These are phyloP conservation scores for Danio jaintianensis DNA, from an alignment of 2,797 vertebrate genomes.

Conservation along the genomic window DNA sequence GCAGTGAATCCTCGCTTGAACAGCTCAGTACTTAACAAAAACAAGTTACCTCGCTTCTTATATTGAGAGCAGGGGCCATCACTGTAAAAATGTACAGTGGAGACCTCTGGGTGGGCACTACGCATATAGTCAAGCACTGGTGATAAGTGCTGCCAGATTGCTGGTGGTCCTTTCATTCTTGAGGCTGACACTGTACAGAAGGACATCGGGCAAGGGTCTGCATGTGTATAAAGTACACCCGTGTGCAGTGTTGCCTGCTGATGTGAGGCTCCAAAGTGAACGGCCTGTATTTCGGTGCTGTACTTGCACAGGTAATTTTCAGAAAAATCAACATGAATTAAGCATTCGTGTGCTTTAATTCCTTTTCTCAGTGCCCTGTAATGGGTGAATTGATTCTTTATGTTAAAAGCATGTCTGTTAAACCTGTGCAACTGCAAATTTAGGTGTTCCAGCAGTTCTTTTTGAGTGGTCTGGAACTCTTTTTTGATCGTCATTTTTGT, in stretches of 20 bases:
- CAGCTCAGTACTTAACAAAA: no score
- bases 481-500: no score
- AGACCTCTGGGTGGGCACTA: no score
- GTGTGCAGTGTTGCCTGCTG: conserved; percentile 41
- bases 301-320: no score
- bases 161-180: conserved; percentile 31
- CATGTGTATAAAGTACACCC: conserved; percentile 38
- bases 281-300: conserved; percentile 41
- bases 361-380: conserved; percentile 42
- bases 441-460: conserved; percentile 36
- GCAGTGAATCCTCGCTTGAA: no score
- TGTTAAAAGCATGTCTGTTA: conserved; percentile 38
- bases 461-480: conserved; percentile 37
- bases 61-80: no score
- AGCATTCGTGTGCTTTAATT: conserved; percentile 32
- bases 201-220: not conserved
- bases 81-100: no score
- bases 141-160: conserved; percentile 30
- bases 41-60: no score
- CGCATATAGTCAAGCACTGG: conserved; percentile 39
- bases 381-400: conserved; percentile 25
- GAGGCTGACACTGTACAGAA: conserved; percentile 38
- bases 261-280: conserved; percentile 45
- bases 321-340: conserved; percentile 40
- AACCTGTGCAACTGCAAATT: conserved; percentile 32